Evolutionary conservation across 2,797 vertebrate genomes (phyloP).

Genomic region (Thaleichthys pacificus): DNA sequence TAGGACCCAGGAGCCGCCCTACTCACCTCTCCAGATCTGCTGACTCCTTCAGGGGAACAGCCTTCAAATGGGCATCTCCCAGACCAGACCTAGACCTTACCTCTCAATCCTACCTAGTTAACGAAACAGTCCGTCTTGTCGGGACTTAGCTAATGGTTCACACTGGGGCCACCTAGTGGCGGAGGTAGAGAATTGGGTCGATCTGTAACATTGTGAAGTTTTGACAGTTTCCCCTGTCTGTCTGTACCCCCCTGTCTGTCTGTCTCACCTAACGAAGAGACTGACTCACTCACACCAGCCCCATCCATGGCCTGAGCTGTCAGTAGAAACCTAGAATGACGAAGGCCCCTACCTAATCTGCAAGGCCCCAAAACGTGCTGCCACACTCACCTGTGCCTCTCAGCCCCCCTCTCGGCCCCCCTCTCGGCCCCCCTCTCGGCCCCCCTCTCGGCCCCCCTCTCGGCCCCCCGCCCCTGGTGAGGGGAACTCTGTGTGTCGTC

Average conservation of each 20-base stretch:
- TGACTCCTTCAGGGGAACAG: constrained; percentile 42
- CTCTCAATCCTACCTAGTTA: constrained; percentile 54
- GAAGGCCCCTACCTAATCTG: background rate
- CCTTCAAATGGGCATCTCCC: constrained; percentile 56
- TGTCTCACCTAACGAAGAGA: constrained; percentile 55
- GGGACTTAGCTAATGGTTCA: constrained; percentile 56
- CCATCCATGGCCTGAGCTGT: constrained; percentile 25
- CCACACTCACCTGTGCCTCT: constrained; percentile 76
- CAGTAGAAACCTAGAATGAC: background rate
- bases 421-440: constrained; percentile 64
- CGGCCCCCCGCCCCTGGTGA: constrained; percentile 64
- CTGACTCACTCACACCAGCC: constrained; percentile 37
- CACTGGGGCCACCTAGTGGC: constrained; percentile 73
- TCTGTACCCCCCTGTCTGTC: constrained; percentile 62
- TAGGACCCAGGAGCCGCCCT: constrained; percentile 76
- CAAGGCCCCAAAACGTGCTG: constrained; percentile 41
- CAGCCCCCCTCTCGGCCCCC: constrained; percentile 61
- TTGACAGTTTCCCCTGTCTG: constrained; percentile 48
- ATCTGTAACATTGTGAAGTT: constrained; percentile 39
- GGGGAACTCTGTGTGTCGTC: constrained; percentile 64
- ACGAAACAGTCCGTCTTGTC: constrained; percentile 42
- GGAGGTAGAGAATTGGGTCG: constrained; percentile 60
- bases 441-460: constrained; percentile 62
- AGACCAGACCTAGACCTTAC: constrained; percentile 46
- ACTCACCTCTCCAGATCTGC: constrained; percentile 27